Evolutionary conservation across 1,140 invertebrate genomes (phyloP), one percentile per base, ranked within the genome.

Genomic region (Anastrepha ludens): DNA sequence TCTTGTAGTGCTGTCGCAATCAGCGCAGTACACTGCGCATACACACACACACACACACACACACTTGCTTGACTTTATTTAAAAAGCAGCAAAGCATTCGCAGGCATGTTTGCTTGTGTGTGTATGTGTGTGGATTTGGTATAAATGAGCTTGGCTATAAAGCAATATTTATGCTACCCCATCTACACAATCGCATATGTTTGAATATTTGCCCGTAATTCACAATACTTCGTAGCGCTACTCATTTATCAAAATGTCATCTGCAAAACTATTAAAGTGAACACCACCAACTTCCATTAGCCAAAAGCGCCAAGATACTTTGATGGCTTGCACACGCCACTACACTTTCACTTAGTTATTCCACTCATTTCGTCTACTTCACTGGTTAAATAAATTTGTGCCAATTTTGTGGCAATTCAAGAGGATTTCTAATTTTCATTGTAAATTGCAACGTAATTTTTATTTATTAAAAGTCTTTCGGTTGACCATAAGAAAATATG

Each of bases 161-260:
- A 41, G 47, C 44, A 55, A 81, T 81, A 81, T 81, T 81, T 81
- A 47, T 15, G 13, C 47, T 55, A 20, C 5, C n/a, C 9, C 74
- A 11, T 81, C n/a, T 81, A 13, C 47, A 55, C 13, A 81, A 8
- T 50, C 29, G 47, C 29, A 13, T 81, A 47, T 81, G n/a, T 81
- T 41, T 44, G 9, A 44, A 20, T 41, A 13, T 55, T 17, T 20
- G n/a, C 47, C 29, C 6, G 5, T 29, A 55, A 81, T 81, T 50
- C 74, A 47, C 15, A 29, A 29, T 41, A n/a, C 47, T 55, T 58
- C 47, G 50, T 8, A 9, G 13, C 11, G 74, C n/a, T 4, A 81
- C 74, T 81, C 74, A 81, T 81, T 81, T 81, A 81, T 81, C 74
- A 81, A 81, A 81, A 81, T 81, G 74, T 81, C 74, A 55, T 81